A percentile compares a stretch with the other conserved stretches of the same genome.
These are phyloP conservation scores for Heptranchias perlo DNA, from an alignment of 2,113 vertebrate genomes.

Conservation along the genomic window DNA sequence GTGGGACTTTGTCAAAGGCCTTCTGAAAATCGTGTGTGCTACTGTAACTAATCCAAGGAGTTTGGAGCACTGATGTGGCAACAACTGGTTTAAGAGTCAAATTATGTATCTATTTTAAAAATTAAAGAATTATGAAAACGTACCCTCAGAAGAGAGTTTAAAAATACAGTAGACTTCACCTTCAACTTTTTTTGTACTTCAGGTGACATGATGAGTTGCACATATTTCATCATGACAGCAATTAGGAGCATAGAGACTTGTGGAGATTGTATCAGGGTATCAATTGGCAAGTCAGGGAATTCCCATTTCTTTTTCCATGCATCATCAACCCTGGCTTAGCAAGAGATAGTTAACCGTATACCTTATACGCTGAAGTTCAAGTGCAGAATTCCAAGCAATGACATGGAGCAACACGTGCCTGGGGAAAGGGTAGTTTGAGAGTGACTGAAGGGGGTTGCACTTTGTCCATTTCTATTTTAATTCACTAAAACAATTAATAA, in stretches of 20 bases:
- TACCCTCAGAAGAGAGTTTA: too few relatives aligned
- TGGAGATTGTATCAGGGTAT: not conserved
- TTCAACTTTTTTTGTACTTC: too few relatives aligned
- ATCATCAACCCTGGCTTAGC: not conserved
- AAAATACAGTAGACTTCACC: too few relatives aligned
- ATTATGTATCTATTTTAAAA: not conserved
- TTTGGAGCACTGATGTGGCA: not conserved
- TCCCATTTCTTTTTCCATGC: not conserved
- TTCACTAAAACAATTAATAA: not conserved
- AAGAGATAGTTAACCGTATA: not conserved
- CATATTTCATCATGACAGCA: not conserved
- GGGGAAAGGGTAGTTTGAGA: not conserved
- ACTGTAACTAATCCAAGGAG: not conserved
- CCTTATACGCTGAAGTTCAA: not conserved
- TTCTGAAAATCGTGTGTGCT: not conserved
- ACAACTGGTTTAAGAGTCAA: not conserved
- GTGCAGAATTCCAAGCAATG: not conserved
- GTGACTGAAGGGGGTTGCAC: not conserved
- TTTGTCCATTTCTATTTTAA: not conserved
- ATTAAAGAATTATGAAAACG: too few relatives aligned
- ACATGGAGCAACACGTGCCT: not conserved
- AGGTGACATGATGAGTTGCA: too few relatives aligned
- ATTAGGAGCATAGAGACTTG: not conserved
- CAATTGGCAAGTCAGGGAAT: not conserved
- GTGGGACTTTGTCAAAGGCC: too few relatives aligned